These are phyloP conservation scores for Dascyllus trimaculatus DNA, from an alignment of 2,113 vertebrate species.

Conservation along the genomic window DNA sequence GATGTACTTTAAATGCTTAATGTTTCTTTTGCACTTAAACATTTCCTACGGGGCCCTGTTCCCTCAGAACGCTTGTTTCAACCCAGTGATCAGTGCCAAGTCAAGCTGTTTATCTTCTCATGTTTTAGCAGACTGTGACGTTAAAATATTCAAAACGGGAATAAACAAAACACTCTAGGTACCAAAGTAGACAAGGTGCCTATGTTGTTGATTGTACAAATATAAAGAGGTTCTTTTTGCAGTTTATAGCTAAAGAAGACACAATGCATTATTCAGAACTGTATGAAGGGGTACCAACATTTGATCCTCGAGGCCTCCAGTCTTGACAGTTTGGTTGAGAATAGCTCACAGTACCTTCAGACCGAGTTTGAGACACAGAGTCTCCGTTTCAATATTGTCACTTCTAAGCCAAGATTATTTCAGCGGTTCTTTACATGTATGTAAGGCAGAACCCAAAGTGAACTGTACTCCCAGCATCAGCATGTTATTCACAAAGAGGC, in stretches of 20 bases:
- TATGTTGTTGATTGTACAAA: slow-evolving; percentile 71
- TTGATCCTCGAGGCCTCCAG: slow-evolving; percentile 43
- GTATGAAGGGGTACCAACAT: slow-evolving; percentile 49
- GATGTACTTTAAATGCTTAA: slow-evolving; percentile 74
- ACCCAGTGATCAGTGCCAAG: slow-evolving; percentile 37
- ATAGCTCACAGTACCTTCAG: slow-evolving; percentile 49
- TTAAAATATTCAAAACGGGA: slow-evolving; percentile 9
- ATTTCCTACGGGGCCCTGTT: slow-evolving; percentile 30
- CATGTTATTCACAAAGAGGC: slow-evolving; percentile 68
- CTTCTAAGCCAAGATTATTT: slow-evolving; percentile 69
- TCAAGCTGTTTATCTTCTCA: slow-evolving; percentile 11
- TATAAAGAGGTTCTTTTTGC: slow-evolving; percentile 41
- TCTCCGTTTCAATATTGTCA: slow-evolving; percentile 64
- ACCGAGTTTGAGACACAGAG: slow-evolving; percentile 44
- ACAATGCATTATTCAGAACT: slow-evolving; percentile 43
- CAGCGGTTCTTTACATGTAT: slow-evolving; percentile 51
- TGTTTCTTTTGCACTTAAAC: slow-evolving; percentile 80
- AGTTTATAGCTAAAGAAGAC: slow-evolving; percentile 29
- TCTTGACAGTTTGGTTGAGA: slow-evolving; percentile 57
- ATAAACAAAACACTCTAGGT: slow-evolving; percentile 29
- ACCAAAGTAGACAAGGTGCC: slow-evolving; percentile 53
- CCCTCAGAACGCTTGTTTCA: slow-evolving; percentile 15
- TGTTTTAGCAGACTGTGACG: slow-evolving; percentile 12
- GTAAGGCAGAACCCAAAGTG: slow-evolving; percentile 63
- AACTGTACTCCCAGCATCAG: slow-evolving; percentile 62